phyloP scores from a whole-genome alignment of 2,888 invertebrate genomes.

The Muscina levida region DNA sequence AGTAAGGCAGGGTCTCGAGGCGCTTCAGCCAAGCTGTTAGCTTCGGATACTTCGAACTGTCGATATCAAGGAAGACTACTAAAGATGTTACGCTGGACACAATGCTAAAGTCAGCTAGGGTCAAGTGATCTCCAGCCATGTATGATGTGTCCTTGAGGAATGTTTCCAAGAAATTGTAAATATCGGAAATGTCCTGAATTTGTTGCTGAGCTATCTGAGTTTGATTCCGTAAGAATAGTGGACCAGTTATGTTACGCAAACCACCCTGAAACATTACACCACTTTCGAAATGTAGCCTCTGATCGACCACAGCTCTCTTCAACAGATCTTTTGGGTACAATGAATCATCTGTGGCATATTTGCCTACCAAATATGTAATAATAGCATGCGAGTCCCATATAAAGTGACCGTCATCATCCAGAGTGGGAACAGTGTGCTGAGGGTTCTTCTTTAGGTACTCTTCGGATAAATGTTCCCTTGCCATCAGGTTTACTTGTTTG shows the following conservation, averaged over 20 bases:
- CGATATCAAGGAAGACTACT: constrained; percentile 68
- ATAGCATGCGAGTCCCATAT: constrained; percentile 78
- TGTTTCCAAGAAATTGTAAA: constrained; percentile 69
- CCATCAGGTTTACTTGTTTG: constrained; percentile 73
- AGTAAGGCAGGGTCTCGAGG: constrained; percentile 73
- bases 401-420: constrained; percentile 72
- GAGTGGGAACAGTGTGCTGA: constrained; percentile 74
- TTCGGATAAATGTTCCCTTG: constrained; percentile 68
- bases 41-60: constrained; percentile 70
- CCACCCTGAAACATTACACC: constrained; percentile 75
- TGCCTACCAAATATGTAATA: constrained; percentile 71
- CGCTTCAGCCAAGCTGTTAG: constrained; percentile 72
- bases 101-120: constrained; percentile 75
- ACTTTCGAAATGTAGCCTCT: constrained; percentile 77
- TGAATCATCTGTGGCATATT: constrained; percentile 70
- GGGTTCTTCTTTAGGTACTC: constrained; percentile 75
- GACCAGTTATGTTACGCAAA: constrained; percentile 71
- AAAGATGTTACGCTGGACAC: constrained; percentile 70
- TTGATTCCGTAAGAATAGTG: constrained; percentile 71
- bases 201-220: constrained; percentile 68
- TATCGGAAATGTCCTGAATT: constrained; percentile 69
- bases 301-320: constrained; percentile 76
- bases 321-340: constrained; percentile 74
- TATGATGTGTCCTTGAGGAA: constrained; percentile 70
- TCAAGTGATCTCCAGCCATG: constrained; percentile 73